These are phyloP conservation scores for Empis livida DNA, from an alignment of 2,888 invertebrate species.

Conservation along the genomic window DNA sequence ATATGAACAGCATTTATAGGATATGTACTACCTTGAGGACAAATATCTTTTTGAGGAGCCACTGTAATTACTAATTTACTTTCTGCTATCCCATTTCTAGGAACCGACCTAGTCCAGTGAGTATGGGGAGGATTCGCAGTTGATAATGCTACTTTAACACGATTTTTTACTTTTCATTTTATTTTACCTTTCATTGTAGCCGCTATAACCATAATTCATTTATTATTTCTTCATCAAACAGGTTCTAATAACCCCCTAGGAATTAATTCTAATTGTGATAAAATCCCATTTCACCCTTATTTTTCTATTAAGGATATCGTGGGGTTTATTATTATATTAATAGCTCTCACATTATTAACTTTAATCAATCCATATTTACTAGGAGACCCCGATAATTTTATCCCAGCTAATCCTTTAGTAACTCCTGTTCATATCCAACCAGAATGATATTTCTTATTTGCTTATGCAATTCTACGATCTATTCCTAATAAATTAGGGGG, in stretches of 20 bases:
- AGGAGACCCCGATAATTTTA: constrained; percentile 63
- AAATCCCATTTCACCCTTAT: constrained; percentile 56
- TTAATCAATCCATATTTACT: constrained; percentile 45
- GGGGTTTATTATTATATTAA: constrained; percentile 44
- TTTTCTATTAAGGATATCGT: constrained; percentile 50
- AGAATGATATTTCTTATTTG: constrained; percentile 76
- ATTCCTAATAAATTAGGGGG: constrained; percentile 71
- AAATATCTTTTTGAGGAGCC: constrained; percentile 72
- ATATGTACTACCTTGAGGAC: constrained; percentile 64
- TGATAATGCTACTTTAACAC: constrained; percentile 59
- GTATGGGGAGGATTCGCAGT: constrained; percentile 66
- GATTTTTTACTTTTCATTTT: constrained; percentile 61
- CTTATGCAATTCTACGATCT: constrained; percentile 66
- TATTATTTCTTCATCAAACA: constrained; percentile 52
- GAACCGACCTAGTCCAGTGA: constrained; percentile 49
- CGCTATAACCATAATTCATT: constrained; percentile 47
- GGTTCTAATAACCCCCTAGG: constrained; percentile 57
- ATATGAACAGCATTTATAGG: constrained; percentile 67
- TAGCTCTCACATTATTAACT: constrained; percentile 40
- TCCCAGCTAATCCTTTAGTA: constrained; percentile 36
- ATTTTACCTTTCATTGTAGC: constrained; percentile 54
- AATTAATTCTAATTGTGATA: constrained; percentile 49
- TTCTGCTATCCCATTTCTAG: constrained; percentile 58
- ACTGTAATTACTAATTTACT: constrained; percentile 66
- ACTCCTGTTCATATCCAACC: constrained; percentile 68